Evolutionary conservation across 2,888 invertebrate genomes (phyloP).

Genomic region (Xylocampa areola): DNA sequence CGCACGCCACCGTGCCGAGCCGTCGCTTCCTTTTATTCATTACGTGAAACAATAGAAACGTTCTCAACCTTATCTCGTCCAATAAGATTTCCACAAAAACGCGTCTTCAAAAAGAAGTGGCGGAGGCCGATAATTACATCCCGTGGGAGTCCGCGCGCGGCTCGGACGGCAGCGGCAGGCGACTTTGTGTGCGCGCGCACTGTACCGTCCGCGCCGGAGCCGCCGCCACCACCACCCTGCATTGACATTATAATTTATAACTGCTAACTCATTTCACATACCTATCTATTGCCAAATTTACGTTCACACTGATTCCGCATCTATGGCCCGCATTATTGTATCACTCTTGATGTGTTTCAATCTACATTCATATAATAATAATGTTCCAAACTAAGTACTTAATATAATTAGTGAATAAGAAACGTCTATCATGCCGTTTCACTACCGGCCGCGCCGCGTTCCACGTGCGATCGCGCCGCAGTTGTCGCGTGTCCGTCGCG

Average conservation of each 20-base stretch:
- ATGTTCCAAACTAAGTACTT: too few relatives aligned
- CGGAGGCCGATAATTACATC: conserved; percentile 62
- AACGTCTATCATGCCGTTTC: too few relatives aligned
- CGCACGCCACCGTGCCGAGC: not conserved
- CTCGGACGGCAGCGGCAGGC: not conserved
- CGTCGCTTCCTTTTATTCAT: conserved; percentile 57
- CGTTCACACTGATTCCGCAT: too few relatives aligned
- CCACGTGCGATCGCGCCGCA: too few relatives aligned
- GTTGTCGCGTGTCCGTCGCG: too few relatives aligned
- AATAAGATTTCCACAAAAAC: conserved; percentile 63
- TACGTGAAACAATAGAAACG: conserved; percentile 59
- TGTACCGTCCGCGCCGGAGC: not conserved
- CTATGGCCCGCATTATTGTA: too few relatives aligned
- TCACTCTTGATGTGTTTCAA: too few relatives aligned
- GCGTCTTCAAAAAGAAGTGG: conserved; percentile 54
- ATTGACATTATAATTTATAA: not conserved
- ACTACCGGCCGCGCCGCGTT: too few relatives aligned
- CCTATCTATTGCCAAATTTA: too few relatives aligned
- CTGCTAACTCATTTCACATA: not conserved
- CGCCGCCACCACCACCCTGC: not conserved
- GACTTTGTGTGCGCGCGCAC: conserved; percentile 1
- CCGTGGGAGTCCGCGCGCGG: conserved; percentile 42
- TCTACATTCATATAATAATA: too few relatives aligned
- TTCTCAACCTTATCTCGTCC: conserved; percentile 62
- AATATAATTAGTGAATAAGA: too few relatives aligned